Percentiles rank a stretch among this genome's conserved stretches.
Conservation (phyloP, 2,888 invertebrate species). For the Opisthograptis luteolata region DNA sequence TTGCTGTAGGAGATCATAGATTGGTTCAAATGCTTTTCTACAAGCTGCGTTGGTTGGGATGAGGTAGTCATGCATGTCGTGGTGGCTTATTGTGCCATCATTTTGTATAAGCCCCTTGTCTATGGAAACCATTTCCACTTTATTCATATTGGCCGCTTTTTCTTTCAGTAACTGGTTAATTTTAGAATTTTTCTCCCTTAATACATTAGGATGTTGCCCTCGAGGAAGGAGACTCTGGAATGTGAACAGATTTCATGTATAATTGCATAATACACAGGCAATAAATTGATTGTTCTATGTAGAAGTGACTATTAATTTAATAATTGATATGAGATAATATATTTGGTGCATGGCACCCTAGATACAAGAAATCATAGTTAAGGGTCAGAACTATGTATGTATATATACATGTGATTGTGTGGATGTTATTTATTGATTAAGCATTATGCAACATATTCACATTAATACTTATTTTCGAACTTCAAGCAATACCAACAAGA, state of each 20-base stretch:
- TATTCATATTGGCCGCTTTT: constrained; percentile 85
- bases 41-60: constrained; percentile 94
- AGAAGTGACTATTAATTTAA: too few relatives aligned
- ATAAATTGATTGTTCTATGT: too few relatives aligned
- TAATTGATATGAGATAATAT: too few relatives aligned
- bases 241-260: constrained; percentile 12
- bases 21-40: constrained; percentile 93
- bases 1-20: constrained; percentile 91
- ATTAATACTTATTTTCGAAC: too few relatives aligned
- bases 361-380: too few relatives aligned
- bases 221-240: constrained; percentile 94
- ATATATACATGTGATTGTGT: too few relatives aligned
- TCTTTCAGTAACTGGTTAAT: constrained; percentile 90
- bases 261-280: too few relatives aligned
- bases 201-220: constrained; percentile 92
- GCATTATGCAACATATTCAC: too few relatives aligned
- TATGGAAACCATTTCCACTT: constrained; percentile 91
- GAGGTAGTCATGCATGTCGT: constrained; percentile 96
- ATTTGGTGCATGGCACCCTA: too few relatives aligned
- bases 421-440: too few relatives aligned
- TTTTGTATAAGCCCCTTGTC: constrained; percentile 91
- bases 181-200: constrained; percentile 90
- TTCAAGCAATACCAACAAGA: too few relatives aligned
- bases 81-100: constrained; percentile 93
- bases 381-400: too few relatives aligned